Conservation (phyloP, 2,113 vertebrate genomes). For the Poecilia latipinna region DNA sequence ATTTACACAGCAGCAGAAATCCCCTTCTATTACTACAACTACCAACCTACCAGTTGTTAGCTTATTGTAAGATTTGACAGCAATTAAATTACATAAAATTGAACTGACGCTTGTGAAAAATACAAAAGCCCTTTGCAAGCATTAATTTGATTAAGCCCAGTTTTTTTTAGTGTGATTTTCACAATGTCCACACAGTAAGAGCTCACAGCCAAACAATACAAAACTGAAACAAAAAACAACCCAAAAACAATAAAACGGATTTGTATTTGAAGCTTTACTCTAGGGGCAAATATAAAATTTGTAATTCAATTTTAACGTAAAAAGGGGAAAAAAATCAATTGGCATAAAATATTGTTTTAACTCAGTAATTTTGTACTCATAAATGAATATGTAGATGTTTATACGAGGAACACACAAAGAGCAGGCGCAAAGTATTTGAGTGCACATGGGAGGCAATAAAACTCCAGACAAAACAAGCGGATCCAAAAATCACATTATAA, state of each 20-base stretch:
- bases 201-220: too few species aligned
- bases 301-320: not conserved
- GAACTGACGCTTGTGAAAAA: too few species aligned
- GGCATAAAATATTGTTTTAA: not conserved
- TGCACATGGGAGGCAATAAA: constrained; percentile 58
- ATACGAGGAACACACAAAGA: constrained; percentile 1
- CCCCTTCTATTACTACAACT: too few species aligned
- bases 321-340: not conserved
- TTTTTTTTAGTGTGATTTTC: too few species aligned
- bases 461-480: constrained; percentile 54
- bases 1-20: too few species aligned
- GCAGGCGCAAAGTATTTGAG: constrained; percentile 13
- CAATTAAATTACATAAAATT: too few species aligned
- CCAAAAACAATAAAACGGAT: not conserved
- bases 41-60: too few species aligned
- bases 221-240: too few species aligned
- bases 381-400: not conserved
- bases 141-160: too few species aligned
- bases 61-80: too few species aligned
- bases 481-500: constrained; percentile 65
- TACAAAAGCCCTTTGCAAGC: too few species aligned
- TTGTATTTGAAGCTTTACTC: not conserved
- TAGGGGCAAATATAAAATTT: not conserved
- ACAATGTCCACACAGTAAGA: too few species aligned
- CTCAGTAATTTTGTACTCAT: not conserved